Percentiles rank a stretch among this genome's conserved stretches.
Evolutionary conservation across 2,888 invertebrate species (phyloP).

Genomic region (Lithophane leautieri): DNA sequence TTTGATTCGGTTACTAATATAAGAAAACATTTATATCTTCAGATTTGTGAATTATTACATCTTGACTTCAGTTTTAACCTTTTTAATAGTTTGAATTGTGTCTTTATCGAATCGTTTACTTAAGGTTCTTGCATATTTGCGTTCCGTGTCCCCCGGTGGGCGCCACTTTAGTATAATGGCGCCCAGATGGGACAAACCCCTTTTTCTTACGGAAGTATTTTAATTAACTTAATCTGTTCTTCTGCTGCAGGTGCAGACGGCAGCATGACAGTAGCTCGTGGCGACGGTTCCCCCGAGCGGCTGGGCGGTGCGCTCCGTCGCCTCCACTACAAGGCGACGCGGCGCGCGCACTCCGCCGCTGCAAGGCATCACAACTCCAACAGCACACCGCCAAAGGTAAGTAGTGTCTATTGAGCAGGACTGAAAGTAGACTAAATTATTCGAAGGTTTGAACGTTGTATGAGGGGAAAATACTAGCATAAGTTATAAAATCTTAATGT

Average conservation of each 20-base stretch:
- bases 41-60: not conserved
- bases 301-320: conserved; percentile 91
- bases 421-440: not conserved
- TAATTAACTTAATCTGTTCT: not conserved
- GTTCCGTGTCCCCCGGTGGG: not conserved
- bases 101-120: not conserved
- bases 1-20: not conserved
- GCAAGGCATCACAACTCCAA: conserved; percentile 77
- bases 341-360: conserved; percentile 86
- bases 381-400: conserved; percentile 80
- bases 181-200: not conserved
- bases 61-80: not conserved
- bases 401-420: conserved; percentile 17
- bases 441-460: not conserved
- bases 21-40: not conserved
- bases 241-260: conserved; percentile 83
- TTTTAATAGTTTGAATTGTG: not conserved
- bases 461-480: not conserved
- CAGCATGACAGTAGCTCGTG: conserved; percentile 87
- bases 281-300: conserved; percentile 86
- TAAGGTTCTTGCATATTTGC: not conserved
- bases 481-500: not conserved
- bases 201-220: not conserved
- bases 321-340: conserved; percentile 92
- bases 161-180: conserved; percentile 7